Evolutionary conservation across 2,888 invertebrate genomes (phyloP).

Genomic region (Eupithecia dodoneata): DNA sequence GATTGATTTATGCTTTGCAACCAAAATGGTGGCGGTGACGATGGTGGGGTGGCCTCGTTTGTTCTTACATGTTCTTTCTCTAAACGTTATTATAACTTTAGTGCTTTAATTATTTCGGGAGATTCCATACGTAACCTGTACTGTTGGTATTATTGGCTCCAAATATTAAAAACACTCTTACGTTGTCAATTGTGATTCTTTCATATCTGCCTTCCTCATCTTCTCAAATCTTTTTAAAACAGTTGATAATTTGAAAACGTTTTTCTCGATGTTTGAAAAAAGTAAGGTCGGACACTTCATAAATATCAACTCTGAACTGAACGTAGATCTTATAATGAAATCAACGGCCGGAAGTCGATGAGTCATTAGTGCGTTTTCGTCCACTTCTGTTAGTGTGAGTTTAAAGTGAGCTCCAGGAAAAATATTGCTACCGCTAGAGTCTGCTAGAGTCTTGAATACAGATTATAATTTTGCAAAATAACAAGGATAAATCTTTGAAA

Average conservation of each 20-base stretch:
- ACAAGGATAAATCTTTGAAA: slow-evolving; percentile 34
- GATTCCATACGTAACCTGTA: not conserved
- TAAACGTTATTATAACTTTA: not conserved
- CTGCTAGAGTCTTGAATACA: slow-evolving; percentile 3
- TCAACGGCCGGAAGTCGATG: slow-evolving; percentile 81
- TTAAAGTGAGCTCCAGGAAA: slow-evolving; percentile 42
- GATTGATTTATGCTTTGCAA: slow-evolving; percentile 44
- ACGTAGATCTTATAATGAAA: slow-evolving; percentile 80
- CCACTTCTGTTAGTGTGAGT: slow-evolving; percentile 74
- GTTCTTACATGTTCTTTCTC: slow-evolving; percentile 11
- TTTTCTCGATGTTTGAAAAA: slow-evolving; percentile 16
- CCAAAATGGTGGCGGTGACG: slow-evolving; percentile 19
- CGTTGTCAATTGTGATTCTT: not conserved
- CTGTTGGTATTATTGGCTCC: not conserved
- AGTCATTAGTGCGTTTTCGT: slow-evolving; percentile 80
- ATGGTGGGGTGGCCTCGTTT: slow-evolving; percentile 29
- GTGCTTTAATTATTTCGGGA: not conserved
- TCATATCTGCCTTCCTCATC: not conserved
- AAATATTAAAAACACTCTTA: not conserved
- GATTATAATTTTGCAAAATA: slow-evolving; percentile 18
- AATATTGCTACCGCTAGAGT: slow-evolving; percentile 7
- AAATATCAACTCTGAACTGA: slow-evolving; percentile 55
- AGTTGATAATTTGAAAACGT: not conserved
- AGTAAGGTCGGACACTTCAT: slow-evolving; percentile 44
- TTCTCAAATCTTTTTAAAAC: not conserved